Base-by-base conservation (phyloP, 2,113 vertebrate species). In the Scomber colias region DNA sequence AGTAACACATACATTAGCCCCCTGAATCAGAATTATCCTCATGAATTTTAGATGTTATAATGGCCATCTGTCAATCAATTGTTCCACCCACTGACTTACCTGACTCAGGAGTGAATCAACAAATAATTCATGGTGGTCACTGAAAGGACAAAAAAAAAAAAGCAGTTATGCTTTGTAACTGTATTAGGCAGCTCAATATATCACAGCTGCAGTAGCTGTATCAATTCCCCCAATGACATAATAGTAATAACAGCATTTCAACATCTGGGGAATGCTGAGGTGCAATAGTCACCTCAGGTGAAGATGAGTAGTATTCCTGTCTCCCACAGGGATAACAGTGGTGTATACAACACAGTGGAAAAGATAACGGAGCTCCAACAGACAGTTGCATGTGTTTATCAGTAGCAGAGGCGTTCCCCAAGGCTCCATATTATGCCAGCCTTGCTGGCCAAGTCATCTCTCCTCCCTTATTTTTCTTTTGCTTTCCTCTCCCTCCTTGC, bases 341-440 rank as follows among this genome's bases (percentile, higher is more conserved):
- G 82, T 74, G 78, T 81, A 54, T 85, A 72, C 70, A 71, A 66
- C 45, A 5, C 60, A 72, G 65, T 73, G 83, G 65, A 63, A 62
- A 69, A 84, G 85, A 92, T 90, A 87, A 81, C 65, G 66, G 75
- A 50, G 76, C 77, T 46, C 63, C 79, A 76, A 71, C 82, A 82
- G 79, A 79, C 85, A 88, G 79, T 84, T 50, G 55, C 83, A 72
- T 83, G 81, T 87, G 83, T 90, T 90, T 90, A 87, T 87, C 87
- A 71, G 77, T 24, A 73, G 76, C 74, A 19, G 75, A 66, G 83
- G 91, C 61, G 45, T 82, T 73, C 81, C 87, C 88, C 74, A 76
- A 81, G 66, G 87, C 65, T 86, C 60, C 61, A 48, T 69, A 82
- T 67, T 90, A 79, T 79, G 69, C 83, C 64, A 72, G 61, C 48